Percentiles rank a stretch among this genome's conserved stretches.
Conservation (phyloP, 2,113 vertebrate genomes). For the Larimichthys crocea region DNA sequence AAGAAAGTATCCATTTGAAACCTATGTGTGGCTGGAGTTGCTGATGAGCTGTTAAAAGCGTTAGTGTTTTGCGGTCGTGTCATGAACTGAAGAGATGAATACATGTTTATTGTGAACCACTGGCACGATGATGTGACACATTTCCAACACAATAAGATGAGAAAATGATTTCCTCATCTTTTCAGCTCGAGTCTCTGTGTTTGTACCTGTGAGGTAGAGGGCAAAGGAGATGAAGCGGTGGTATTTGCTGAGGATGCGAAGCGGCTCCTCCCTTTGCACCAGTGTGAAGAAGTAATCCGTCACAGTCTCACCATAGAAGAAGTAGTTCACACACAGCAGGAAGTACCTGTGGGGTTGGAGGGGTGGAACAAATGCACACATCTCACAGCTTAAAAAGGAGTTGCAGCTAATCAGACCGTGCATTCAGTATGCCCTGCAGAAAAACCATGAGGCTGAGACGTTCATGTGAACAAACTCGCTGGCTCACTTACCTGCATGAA, state of each 20-base stretch:
- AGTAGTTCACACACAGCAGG: slow-evolving; percentile 97
- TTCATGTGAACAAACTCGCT: neutral
- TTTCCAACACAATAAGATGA: neutral
- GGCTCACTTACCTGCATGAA: neutral
- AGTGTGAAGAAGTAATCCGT: slow-evolving; percentile 98
- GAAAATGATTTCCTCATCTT: too few species aligned
- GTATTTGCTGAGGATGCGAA: slow-evolving; percentile 98
- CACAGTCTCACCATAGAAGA: slow-evolving; percentile 98
- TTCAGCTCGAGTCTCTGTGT: neutral
- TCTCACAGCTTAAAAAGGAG: neutral
- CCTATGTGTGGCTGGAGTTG: neutral
- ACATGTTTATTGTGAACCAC: neutral
- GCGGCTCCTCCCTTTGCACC: slow-evolving; percentile 96
- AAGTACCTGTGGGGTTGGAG: slow-evolving; percentile 89
- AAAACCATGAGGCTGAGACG: neutral
- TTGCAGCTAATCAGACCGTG: slow-evolving; percentile 8
- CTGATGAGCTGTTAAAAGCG: neutral
- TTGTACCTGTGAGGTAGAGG: slow-evolving; percentile 94
- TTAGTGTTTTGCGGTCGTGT: neutral
- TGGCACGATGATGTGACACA: neutral
- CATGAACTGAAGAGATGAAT: neutral
- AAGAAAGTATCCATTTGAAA: neutral
- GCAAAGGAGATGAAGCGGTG: slow-evolving; percentile 98
- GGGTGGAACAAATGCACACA: neutral
- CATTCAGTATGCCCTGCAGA: slow-evolving; percentile 48